Evolutionary conservation across 2,888 invertebrate genomes (phyloP), one percentile per base, ranked within the genome.

Genomic region (Stenchaetothrips biformis): DNA sequence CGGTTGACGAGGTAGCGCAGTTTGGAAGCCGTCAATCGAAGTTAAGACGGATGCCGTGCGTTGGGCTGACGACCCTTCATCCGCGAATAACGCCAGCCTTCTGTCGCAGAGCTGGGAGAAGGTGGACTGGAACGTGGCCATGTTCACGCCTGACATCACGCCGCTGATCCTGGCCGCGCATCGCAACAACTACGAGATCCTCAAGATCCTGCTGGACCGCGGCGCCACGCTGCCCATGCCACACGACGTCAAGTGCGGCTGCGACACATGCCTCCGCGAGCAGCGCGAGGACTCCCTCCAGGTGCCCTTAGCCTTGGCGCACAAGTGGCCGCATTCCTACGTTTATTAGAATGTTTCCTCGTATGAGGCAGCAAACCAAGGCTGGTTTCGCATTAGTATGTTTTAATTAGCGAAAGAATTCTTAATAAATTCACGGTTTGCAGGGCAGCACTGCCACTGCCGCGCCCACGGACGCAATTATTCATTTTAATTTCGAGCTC

Each of bases 181-280:
- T 86, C 91, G 94, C 85, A 96, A 98, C 86, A 98, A 98, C 88
- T 98, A 97, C 85, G 98, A 98, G 88, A 98, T 98, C 84, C 90
- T 98, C 83, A 98, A 98, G 88, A 92, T 98, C 80, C 89, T 98
- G 27, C 88, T 98, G 81, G 98, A 98, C 86, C 90, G 98, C 79
- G 97, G 98, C 27, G 97, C 97, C 8, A 94, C 95, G 2, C 90
- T 98, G 80, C 96, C 96, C 0, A 93, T 94, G 89, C 96, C 96
- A 47, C 96, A 96, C 85, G 95, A 95, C 84, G 92, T 95, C 83
- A 91, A 94, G 84, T 98, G 98, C 86, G 94, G 94, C 79, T 98
- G 98, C 86, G 93, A 93, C 48, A 94, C 95, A 80, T 98, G 98
- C 85, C 91, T 96, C 81, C 90, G 90, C 37, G 89, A 92, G 67